Evolutionary conservation across 2,113 vertebrate genomes (phyloP).

Genomic region (Pseudopipra pipra): DNA sequence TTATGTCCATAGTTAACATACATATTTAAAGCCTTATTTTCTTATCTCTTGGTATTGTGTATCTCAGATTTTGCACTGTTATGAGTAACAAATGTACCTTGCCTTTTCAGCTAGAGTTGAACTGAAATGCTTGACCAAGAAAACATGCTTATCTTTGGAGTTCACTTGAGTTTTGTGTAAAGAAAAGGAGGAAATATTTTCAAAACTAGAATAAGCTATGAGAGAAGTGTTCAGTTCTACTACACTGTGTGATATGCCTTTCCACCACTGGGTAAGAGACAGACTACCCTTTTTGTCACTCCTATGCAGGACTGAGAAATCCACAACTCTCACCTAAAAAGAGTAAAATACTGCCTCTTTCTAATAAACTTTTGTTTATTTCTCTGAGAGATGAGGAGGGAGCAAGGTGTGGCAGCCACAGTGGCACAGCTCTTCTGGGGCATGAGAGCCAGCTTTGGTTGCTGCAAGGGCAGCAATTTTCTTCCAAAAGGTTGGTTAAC

Average conservation of each 20-base stretch:
- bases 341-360: not conserved
- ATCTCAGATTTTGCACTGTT: not conserved
- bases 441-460: not conserved
- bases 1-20: not conserved
- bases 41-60: not conserved
- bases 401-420: not conserved
- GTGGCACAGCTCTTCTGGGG: too few relatives aligned
- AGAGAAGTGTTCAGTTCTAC: not conserved
- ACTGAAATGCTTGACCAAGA: not conserved
- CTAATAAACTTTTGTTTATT: not conserved
- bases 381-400: not conserved
- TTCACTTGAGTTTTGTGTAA: not conserved
- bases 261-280: rapidly evolving
- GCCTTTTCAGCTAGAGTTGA: not conserved
- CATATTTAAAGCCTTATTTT: slow-evolving; percentile 36
- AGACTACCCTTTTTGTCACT: not conserved
- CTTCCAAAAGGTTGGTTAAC: not conserved
- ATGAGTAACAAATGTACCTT: not conserved
- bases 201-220: not conserved
- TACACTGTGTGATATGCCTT: not conserved
- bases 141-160: not conserved
- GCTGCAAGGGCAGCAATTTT: not conserved
- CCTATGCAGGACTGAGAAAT: not conserved
- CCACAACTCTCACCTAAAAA: not conserved
- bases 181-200: not conserved